Conservation (phyloP, 2,797 vertebrate species). For the Meriones psammophilus region DNA sequence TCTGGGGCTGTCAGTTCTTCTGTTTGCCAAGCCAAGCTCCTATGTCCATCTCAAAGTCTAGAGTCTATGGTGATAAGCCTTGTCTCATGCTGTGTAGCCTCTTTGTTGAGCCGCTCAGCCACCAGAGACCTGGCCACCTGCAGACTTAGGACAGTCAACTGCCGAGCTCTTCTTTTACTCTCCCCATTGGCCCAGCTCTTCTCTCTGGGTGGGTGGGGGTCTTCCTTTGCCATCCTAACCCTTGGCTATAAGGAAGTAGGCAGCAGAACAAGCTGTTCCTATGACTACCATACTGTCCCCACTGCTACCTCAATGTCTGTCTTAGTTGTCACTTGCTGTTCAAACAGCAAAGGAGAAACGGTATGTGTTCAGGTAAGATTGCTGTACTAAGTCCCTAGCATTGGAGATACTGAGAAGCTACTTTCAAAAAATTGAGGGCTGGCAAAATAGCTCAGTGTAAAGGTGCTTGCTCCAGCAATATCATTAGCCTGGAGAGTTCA, state of each 20-base stretch:
- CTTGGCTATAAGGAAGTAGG: neutral
- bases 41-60: neutral
- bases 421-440: neutral
- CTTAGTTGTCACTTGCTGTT: neutral
- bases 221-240: neutral
- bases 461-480: neutral
- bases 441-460: neutral
- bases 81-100: neutral
- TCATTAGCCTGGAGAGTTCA: neutral
- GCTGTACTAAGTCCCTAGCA: neutral
- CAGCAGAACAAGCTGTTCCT: neutral
- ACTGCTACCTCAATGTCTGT: neutral
- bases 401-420: slow-evolving; percentile 7
- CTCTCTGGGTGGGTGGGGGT: neutral
- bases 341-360: neutral
- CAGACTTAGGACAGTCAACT: neutral
- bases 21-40: neutral
- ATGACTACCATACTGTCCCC: neutral
- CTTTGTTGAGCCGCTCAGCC: neutral
- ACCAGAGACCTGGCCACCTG: neutral
- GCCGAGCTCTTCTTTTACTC: neutral
- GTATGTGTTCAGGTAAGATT: neutral
- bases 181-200: neutral
- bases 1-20: neutral
- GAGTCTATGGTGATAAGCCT: neutral